Evolutionary conservation across 2,797 vertebrate species (phyloP), one percentile per base, ranked within the genome.

Genomic region (Argentina silus): DNA sequence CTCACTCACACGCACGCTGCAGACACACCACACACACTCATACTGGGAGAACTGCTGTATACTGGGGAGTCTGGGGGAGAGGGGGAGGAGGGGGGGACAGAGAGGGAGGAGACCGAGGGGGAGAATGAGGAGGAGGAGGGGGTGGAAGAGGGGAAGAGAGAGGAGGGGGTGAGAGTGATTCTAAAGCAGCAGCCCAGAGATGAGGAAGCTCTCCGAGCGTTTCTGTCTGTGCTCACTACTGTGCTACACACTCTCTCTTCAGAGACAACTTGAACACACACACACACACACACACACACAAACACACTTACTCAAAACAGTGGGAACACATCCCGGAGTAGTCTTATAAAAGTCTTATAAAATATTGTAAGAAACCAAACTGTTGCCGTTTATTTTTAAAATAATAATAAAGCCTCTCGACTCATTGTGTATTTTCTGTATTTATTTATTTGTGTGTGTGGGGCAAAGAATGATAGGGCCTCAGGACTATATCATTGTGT

Each of bases 11-110:
- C 6, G 68, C 84, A 1, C 81, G 75, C 79, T 86, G 91, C 0
- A 89, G 89, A 61, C 90, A 85, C 72, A 53, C 82, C 6, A 7
- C 77, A 0, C 91, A 93, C 63, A 83, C 95, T 82, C 78, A 94
- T 99, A 77, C 85, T 99, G 6, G 93, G 93, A 0, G 95, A 99
- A 83, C 90, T 99, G 71, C 81, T 96, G 63, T 86, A 93, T 62
- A 50, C 81, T 0, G 86, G 92, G 70, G 72, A 72, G 36, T 0
- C 15, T 0, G 70, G 57, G 2, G 56, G 53, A 0, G 82, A 75
- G 1, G 66, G 56, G n/a, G 60, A 50, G 0, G 81, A 55, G 4
- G 45, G 2, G 0, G 82, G 79, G 45, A 72, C 0, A 69, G 88
- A 70, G 53, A 53, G 59, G 14, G 19, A 0, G 7, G 0, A 0